Conservation (phyloP, 1,140 invertebrate species). For the Papilio dardanus region DNA sequence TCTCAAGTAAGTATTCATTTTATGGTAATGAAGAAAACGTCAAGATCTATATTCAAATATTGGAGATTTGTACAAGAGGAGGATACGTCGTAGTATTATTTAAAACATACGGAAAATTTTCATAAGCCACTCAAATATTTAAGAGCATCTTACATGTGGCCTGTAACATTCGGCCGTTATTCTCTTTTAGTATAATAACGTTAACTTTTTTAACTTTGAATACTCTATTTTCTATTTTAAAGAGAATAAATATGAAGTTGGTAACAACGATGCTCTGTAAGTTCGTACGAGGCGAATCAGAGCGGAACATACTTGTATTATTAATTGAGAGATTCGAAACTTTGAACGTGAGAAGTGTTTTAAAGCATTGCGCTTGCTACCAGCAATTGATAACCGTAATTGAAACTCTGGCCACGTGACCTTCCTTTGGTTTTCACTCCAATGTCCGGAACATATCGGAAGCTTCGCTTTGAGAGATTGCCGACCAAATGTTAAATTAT, state of each 20-base stretch:
- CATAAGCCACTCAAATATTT: too few species aligned
- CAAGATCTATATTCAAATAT: neutral
- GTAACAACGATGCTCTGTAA: neutral
- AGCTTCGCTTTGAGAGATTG: slow-evolving; percentile 4
- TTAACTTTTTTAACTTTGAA: neutral
- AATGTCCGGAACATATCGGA: slow-evolving; percentile 5
- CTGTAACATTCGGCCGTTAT: too few species aligned
- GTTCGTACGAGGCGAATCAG: neutral
- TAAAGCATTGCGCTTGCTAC: slow-evolving; percentile 3
- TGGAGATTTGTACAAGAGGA: neutral
- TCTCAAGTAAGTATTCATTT: slow-evolving; percentile 16
- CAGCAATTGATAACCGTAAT: neutral
- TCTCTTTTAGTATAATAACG: neutral
- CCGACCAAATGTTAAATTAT: neutral
- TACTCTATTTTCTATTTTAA: neutral
- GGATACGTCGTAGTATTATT: neutral
- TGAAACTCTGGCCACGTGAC: too few species aligned
- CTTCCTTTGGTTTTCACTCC: neutral
- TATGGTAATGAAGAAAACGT: neutral
- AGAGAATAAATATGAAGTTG: neutral
- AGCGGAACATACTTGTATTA: slow-evolving; percentile 13
- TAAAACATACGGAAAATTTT: too few species aligned
- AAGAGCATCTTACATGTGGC: too few species aligned
- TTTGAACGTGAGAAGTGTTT: slow-evolving; percentile 31
- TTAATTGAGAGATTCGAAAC: slow-evolving; percentile 26